Evolutionary conservation across 2,113 vertebrate species (phyloP), one percentile per base, ranked within the genome.

Genomic region (Corythaixoides concolor): DNA sequence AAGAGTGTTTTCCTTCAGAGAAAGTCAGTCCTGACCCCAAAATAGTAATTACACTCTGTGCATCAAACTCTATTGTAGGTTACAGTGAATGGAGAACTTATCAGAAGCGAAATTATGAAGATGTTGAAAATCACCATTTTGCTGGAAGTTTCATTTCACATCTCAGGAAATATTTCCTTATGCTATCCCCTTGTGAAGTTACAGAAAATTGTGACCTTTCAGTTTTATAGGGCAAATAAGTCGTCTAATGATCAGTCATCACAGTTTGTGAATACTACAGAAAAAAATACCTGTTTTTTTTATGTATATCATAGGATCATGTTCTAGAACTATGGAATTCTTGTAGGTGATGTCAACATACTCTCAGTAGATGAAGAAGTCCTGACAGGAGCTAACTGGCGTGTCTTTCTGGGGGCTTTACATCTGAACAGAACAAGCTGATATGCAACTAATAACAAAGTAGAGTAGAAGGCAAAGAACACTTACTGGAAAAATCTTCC

Each of bases 231-330:
- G 22, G n/a, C 37, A 30, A 6, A 5, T 22, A 24, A 37, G 22
- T 50, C 53, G 45, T n/a, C 43, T 64, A 35, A 52, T 15, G 39
- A 60, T 59, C 28, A 43, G 17, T 64, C 32, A 33, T 70, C 16
- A 15, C 0, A 0, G 26, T 37, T 73, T 55, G 16, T n/a, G 47
- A 77, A 73, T 18, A 35, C 15, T 24, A n/a, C 20, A 41, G 53
- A 41, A 52, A 15, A 85, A 56, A 8, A 11, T 9, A 15, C 14
- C 4, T 24, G 16, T 33, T 82, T 30, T 87, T n/a, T 30, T 87
- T n/a, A 33, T 0, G 0, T 19, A 19, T 2, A 1, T 16, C 1
- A 0, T 47, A 55, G 41, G 12, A 35, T 62, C 41, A 17, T 18
- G 5, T 30, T 32, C 11, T 8, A 64, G 41, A 33, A 41, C 15